Base-by-base conservation (phyloP, 2,888 invertebrate genomes). In the Phragmatobia fuliginosa region DNA sequence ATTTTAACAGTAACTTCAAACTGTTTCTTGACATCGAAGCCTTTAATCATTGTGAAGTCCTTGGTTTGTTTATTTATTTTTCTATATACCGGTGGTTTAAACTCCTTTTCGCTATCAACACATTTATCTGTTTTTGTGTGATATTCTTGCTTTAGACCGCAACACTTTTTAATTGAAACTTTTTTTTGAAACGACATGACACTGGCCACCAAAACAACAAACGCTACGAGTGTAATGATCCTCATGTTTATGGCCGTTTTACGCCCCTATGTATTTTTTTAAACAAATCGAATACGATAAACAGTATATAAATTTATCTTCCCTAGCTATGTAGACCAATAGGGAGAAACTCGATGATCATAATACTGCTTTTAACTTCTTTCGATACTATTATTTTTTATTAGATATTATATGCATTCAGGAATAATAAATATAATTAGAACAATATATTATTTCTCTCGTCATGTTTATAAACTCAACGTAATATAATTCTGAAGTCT, bases 151-250 rank as follows among this genome's bases (percentile, higher is more conserved):
- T 62, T 25, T 4, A 38, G 10, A 18, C 16, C 62, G 41, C 62
- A 62, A 62, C 62, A 62, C 38, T 62, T 62, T 28, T 62, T 41
- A 14, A 62, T 10, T 28, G 38, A 11, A 28, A 62, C 28, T 21
- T 16, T 41, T 1, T 41, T 62, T 21, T 28, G 28, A 28, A 38
- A n/a, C 6, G 62, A 5, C 21, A 41, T 38, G 7, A 10, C 25
- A 21, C 28, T 28, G 18, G 41, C 18, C n/a, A 41, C 5, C 21
- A 41, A 28, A 10, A 41, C 28, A 8, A 62, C 1, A 10, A 28
- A 38, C 1, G 31, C 8, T 10, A 28, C 7, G 18, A 41, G 41
- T 62, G 38, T 41, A 28, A 28, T 41, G 7, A 16, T 28, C 8
- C 38, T 62, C 62, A 38, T 62, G n/a, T 10, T 62, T 8, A 28